Conservation (phyloP, 2,797 vertebrate species). For the Characodon lateralis region DNA sequence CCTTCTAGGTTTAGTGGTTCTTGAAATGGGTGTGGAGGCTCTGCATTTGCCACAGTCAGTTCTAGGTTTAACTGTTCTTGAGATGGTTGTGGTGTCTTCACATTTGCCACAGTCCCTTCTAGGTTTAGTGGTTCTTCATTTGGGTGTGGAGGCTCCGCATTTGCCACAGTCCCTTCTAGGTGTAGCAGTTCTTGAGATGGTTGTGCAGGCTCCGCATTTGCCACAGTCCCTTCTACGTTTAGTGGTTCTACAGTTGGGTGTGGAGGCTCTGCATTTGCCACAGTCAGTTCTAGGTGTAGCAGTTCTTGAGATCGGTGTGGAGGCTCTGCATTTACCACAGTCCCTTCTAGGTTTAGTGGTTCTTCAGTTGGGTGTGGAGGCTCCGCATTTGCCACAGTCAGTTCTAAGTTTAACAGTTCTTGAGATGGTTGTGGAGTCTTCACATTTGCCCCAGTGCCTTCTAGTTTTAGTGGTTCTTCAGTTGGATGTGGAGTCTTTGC, state of each 20-base stretch:
- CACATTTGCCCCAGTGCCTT: no score
- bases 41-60: neutral
- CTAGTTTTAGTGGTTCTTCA: neutral
- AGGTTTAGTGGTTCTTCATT: neutral
- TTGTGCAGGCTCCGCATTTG: neutral
- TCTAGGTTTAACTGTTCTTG: neutral
- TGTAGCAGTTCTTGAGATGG: no score
- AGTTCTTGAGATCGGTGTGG: neutral
- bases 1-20: no score
- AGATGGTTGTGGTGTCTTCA: neutral
- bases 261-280: slow-evolving; percentile 13
- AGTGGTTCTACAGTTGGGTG: slow-evolving; percentile 27
- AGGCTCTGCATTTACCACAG: neutral
- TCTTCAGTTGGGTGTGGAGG: no score
- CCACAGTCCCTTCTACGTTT: no score
- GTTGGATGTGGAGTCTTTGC: slow-evolving; percentile 27
- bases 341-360: neutral
- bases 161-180: no score
- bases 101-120: neutral
- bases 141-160: no score
- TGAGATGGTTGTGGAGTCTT: slow-evolving; percentile 31
- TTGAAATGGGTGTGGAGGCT: neutral
- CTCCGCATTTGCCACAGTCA: no score
- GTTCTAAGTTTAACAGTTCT: neutral
- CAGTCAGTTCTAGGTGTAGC: slow-evolving; percentile 3